Evolutionary conservation across 2,797 vertebrate genomes (phyloP).

Genomic region (Amniataba percoides): DNA sequence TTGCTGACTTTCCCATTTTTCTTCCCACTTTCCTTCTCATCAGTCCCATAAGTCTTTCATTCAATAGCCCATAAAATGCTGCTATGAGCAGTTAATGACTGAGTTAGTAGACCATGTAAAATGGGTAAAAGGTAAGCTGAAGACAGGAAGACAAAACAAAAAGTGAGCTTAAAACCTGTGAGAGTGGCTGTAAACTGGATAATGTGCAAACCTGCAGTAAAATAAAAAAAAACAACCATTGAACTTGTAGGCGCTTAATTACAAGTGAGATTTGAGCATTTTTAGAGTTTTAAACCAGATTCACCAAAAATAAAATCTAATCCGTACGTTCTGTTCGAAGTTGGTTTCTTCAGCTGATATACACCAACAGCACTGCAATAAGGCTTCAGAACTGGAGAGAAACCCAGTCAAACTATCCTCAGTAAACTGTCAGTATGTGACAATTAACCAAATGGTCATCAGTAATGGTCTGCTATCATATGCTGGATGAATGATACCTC

Average conservation of each 20-base stretch:
- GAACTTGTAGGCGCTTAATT: background rate
- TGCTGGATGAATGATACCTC: too few relatives aligned
- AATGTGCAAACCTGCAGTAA: background rate
- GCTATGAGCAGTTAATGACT: background rate
- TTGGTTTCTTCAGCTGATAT: too few relatives aligned
- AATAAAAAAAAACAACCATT: background rate
- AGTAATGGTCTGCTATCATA: too few relatives aligned
- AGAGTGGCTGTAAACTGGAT: background rate
- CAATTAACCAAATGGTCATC: too few relatives aligned
- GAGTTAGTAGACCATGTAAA: constrained; percentile 4
- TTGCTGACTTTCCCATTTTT: constrained; percentile 21
- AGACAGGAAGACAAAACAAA: constrained; percentile 6
- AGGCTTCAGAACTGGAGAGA: too few relatives aligned
- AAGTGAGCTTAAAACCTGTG: background rate
- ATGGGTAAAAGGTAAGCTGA: background rate
- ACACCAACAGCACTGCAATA: too few relatives aligned
- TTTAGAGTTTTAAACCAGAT: background rate
- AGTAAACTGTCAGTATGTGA: background rate
- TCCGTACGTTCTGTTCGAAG: background rate
- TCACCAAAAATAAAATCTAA: background rate
- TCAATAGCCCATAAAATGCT: constrained; percentile 25
- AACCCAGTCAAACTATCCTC: background rate
- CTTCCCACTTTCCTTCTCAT: constrained; percentile 4
- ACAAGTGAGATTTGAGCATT: background rate
- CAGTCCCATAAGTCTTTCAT: background rate